These are phyloP conservation scores for Parambassis ranga DNA, from an alignment of 2,797 vertebrate species.

Conservation along the genomic window DNA sequence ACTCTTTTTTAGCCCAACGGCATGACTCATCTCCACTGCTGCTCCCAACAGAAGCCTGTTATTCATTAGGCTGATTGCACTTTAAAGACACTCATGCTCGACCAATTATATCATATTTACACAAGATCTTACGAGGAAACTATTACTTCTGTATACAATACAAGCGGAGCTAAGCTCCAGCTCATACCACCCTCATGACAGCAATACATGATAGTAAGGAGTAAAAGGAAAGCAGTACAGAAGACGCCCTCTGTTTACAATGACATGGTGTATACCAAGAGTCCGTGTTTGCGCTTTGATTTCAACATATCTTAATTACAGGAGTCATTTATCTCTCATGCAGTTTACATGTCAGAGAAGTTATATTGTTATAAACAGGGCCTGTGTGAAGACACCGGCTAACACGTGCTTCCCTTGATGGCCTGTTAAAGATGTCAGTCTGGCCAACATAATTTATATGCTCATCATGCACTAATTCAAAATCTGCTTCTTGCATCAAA, in stretches of 20 bases:
- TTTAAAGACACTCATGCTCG: conserved; percentile 71
- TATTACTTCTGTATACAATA: conserved; percentile 70
- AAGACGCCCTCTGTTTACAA: conserved; percentile 62
- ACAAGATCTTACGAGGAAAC: conserved; percentile 65
- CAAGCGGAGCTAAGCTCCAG: conserved; percentile 39
- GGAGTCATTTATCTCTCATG: conserved; percentile 61
- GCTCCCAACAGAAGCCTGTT: conserved; percentile 73
- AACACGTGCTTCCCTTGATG: conserved; percentile 57
- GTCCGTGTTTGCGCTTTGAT: conserved; percentile 70
- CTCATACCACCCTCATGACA: conserved; percentile 39
- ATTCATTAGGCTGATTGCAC: conserved; percentile 77
- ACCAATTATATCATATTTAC: conserved; percentile 75
- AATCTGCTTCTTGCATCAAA: conserved; percentile 35
- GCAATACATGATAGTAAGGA: conserved; percentile 12
- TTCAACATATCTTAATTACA: conserved; percentile 72
- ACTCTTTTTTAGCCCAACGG: conserved; percentile 44
- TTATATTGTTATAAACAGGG: conserved; percentile 63
- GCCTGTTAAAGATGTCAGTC: conserved; percentile 56
- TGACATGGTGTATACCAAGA: conserved; percentile 51
- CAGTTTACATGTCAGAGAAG: conserved; percentile 70
- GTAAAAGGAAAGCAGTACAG: conserved; percentile 11
- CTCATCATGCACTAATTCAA: conserved; percentile 40
- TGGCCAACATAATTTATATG: conserved; percentile 38
- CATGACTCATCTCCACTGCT: conserved; percentile 54
- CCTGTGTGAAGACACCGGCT: conserved; percentile 41